Conservation (phyloP, 2,113 vertebrate genomes). For the Platycercus adscitus region DNA sequence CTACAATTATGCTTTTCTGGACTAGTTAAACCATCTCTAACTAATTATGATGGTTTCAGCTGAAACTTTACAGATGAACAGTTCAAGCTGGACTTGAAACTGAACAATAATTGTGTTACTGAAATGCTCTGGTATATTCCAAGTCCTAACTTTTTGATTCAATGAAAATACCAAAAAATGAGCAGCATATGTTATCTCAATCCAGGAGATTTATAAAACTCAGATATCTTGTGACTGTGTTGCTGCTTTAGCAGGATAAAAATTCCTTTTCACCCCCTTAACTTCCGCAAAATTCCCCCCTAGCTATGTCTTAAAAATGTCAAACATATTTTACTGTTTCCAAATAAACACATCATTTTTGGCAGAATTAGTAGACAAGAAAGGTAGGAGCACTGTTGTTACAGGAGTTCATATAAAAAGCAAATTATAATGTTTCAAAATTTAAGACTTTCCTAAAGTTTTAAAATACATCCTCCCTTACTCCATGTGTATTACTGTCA, state of each 20-base stretch:
- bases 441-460: slow-evolving; percentile 63
- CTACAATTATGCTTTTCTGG: background rate
- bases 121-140: background rate
- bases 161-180: slow-evolving; percentile 14
- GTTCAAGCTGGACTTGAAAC: background rate
- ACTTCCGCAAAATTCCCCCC: slow-evolving; percentile 27
- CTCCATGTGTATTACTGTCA: slow-evolving; percentile 34
- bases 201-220: slow-evolving; percentile 11
- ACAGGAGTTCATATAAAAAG: slow-evolving; percentile 64
- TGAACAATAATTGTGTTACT: background rate
- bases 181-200: background rate
- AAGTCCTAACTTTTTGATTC: background rate
- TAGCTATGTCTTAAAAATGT: slow-evolving; percentile 61
- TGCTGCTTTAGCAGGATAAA: slow-evolving; percentile 30
- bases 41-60: slow-evolving; percentile 48
- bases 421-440: slow-evolving; percentile 68
- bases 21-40: slow-evolving; percentile 45
- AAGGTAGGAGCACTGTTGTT: slow-evolving; percentile 30
- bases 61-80: slow-evolving; percentile 47
- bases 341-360: too few species aligned
- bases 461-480: slow-evolving; percentile 58
- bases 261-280: slow-evolving; percentile 26
- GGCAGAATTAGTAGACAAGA: too few species aligned
- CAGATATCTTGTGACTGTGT: background rate
- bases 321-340: too few species aligned